Evolutionary conservation across 1,140 invertebrate genomes (phyloP), one percentile per base, ranked within the genome.

Genomic region (Tetraneura akinire): DNA sequence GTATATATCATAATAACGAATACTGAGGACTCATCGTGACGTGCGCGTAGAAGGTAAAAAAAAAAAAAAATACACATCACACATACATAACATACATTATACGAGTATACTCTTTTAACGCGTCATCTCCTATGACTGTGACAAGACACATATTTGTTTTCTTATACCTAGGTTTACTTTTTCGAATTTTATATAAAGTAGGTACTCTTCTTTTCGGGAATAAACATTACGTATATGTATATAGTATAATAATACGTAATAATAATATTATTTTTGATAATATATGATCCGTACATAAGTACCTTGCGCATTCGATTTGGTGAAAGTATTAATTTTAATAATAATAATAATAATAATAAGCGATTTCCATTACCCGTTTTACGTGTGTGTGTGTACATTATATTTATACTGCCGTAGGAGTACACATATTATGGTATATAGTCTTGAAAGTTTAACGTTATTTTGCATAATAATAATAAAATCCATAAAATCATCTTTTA

Each of bases 1-100:
- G 66, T 68, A 26, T 68, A 26, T 68, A 68, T 68, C 45, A 68
- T 68, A 68, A 68, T 68, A 68, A 68, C 66, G 66, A 68, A 68
- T 68, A 68, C 66, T 42, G 66, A 68, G 42, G 66, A 68, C 66
- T 68, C 66, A 68, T 68, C 66, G 66, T 68, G 66, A 68, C 42
- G 42, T 37, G 37, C 21, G 66, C 21, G 21, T 68, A 68, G 66
- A 68, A 47, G 66, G 42, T 47, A 68, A 26, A 68, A 45, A 10
- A 47, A 47, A n/a, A 47, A 13, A 29, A 47, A 68, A 68, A 6
- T 68, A 68, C 8, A 47, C 4, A 47, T 8, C 13, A 47, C 66
- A 23, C 64, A 26, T 9, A 26, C 53, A n/a, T 11, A n/a, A 23
- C 9, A 23, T 18, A 8, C 18, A n/a, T 53, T n/a, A 49, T 51